Base-by-base conservation (phyloP, 2,888 invertebrate species). In the Pyrrhosoma nymphula region DNA sequence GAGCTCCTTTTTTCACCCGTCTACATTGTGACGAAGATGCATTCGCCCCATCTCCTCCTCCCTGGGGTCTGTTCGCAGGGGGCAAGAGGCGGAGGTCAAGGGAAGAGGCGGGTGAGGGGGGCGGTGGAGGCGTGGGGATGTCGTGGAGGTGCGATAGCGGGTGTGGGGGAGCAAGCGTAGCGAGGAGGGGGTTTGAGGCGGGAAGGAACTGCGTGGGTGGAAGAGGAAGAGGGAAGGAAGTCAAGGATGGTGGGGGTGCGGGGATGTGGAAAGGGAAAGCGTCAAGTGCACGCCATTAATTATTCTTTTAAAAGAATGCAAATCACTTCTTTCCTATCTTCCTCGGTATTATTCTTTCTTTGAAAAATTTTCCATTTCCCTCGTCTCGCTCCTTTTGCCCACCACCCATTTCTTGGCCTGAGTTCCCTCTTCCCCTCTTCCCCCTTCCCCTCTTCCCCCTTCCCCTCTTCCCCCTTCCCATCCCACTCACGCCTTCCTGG, bases 231-330 rank as follows among this genome's bases (percentile, higher is more conserved):
- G 23, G 39, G 39, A 12, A 16, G 89, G 47, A 47, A 35, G 39
- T 18, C 35, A 14, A n/a, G 39, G 69, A 47, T 18, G 14, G 47
- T 4, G 20, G 89, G 56, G 56, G 55, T 55, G 35, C 16, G 89
- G n/a, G 63, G 63, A 56, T n/a, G 26, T 39, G 56, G 60, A 89
- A 95, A 95, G 60, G 90, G 95, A 89, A 95, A 95, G 88, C 95
- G 95, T 95, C 95, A 95, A 95, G 63, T 88, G 95, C 95, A 95
- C 90, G 95, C 95, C 90, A 95, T 95, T 95, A 88, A 95, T 88
- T 95, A 95, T 95, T 95, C 95, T 95, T 95, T 95, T 95, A 95
- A 88, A 88, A 88, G 90, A 90, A 95, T 95, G 95, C 95, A 95
- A 95, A 95, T 95, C 88, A 95, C 89, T 95, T 95, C 88, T 95